Percentiles rank a stretch among this genome's conserved stretches.
Evolutionary conservation across 2,888 invertebrate genomes (phyloP).

Genomic region (Empis stercorea): DNA sequence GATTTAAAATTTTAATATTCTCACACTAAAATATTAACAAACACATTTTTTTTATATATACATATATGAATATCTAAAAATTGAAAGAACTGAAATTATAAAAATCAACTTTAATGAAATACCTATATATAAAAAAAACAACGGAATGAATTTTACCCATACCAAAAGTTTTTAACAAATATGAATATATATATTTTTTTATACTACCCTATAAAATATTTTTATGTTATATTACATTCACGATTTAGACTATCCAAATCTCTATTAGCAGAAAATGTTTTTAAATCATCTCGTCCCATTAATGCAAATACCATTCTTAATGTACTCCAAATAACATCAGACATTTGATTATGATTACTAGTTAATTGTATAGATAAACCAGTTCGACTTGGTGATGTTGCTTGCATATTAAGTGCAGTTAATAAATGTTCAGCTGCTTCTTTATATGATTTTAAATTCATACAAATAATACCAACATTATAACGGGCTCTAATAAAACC

Average conservation of each 20-base stretch:
- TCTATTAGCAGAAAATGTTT: slow-evolving; percentile 45
- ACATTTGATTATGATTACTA: slow-evolving; percentile 49
- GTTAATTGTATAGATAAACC: slow-evolving; percentile 37
- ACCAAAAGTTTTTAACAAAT: no score
- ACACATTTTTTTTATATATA: no score
- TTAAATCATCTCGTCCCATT: slow-evolving; percentile 56
- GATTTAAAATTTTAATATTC: no score
- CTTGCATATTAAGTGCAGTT: slow-evolving; percentile 85
- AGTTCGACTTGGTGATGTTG: slow-evolving; percentile 39
- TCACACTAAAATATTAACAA: no score
- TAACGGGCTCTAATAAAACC: slow-evolving; percentile 95
- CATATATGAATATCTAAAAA: no score
- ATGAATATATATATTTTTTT: no score
- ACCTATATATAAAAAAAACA: no score
- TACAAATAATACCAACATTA: slow-evolving; percentile 95
- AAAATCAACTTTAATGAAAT: no score
- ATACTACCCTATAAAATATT: no score
- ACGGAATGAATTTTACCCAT: no score
- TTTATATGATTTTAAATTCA: slow-evolving; percentile 87
- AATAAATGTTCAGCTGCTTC: slow-evolving; percentile 94
- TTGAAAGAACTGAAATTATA: no score
- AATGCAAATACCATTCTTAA: slow-evolving; percentile 76
- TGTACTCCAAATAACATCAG: slow-evolving; percentile 90
- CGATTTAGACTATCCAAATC: slow-evolving; percentile 49
- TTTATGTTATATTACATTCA: slow-evolving; percentile 29